phyloP scores from a whole-genome alignment of 2,888 invertebrate species.

The Lutraria lutraria region DNA sequence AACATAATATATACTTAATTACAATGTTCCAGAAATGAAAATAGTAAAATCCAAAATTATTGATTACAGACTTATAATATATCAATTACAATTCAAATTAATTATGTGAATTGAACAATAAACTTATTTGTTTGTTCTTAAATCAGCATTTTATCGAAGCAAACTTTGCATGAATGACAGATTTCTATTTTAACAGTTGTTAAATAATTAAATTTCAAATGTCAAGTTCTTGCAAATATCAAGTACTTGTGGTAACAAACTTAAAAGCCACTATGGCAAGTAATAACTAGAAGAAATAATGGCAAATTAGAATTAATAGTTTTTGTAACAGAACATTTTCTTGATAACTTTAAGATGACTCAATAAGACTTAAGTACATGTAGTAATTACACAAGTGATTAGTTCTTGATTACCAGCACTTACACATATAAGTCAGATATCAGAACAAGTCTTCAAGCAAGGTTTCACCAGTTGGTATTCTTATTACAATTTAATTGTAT shows the following conservation, averaged over 20 bases:
- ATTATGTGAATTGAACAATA: background rate
- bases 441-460: background rate
- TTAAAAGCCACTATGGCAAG: too few species aligned
- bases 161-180: too few species aligned
- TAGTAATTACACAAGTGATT: background rate
- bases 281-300: too few species aligned
- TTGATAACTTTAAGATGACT: background rate
- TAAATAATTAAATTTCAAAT: too few species aligned
- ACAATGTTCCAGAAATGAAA: background rate
- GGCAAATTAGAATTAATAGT: background rate
- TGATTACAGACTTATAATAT: constrained; percentile 9
- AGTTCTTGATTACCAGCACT: background rate
- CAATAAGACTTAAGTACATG: background rate
- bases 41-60: background rate
- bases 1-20: background rate
- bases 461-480: background rate
- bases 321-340: background rate
- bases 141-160: too few species aligned
- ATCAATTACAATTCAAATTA: background rate
- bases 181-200: too few species aligned
- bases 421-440: background rate
- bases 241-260: too few species aligned
- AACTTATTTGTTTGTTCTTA: too few species aligned
- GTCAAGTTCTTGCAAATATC: too few species aligned
- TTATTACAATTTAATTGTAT: constrained; percentile 8